Evolutionary conservation across 2,113 vertebrate genomes (phyloP).

Genomic region (Perca fluviatilis): DNA sequence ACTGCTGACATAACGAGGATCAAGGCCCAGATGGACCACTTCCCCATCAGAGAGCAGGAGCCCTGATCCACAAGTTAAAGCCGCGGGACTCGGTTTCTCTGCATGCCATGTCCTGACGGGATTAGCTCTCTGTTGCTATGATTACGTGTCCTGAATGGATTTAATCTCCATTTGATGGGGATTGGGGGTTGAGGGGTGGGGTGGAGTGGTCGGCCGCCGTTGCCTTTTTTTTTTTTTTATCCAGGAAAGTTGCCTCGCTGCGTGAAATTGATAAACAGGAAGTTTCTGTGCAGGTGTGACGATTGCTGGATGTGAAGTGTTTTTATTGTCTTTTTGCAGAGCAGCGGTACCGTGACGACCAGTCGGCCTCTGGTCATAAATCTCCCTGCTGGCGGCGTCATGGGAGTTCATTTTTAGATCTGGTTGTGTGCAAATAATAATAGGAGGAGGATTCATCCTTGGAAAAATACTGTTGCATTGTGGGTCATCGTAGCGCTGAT

Average conservation of each 20-base stretch:
- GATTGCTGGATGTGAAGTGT: neutral
- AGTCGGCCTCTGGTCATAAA: constrained; percentile 3
- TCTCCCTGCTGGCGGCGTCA: neutral
- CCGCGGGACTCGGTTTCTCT: constrained; percentile 29
- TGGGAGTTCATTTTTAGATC: neutral
- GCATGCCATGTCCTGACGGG: constrained; percentile 48
- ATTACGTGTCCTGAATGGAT: constrained; percentile 64
- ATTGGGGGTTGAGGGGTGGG: constrained; percentile 27
- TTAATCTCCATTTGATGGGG: constrained; percentile 63
- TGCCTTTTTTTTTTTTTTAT: constrained; percentile 2
- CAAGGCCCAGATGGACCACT: neutral
- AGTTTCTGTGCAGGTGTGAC: constrained; percentile 6
- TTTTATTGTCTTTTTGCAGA: neutral
- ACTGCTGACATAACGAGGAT: neutral
- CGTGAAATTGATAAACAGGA: constrained; percentile 52
- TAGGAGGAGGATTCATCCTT: neutral
- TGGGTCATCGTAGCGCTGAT: neutral
- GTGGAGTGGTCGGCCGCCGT: neutral
- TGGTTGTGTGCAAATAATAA: neutral
- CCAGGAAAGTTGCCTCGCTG: constrained; percentile 12
- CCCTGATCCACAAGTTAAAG: constrained; percentile 19
- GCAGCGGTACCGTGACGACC: neutral
- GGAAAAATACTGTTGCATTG: neutral
- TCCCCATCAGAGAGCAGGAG: constrained; percentile 24
- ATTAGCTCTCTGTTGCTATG: constrained; percentile 65